Conservation (phyloP, 2,797 vertebrate species). For the Hipposideros larvatus region DNA sequence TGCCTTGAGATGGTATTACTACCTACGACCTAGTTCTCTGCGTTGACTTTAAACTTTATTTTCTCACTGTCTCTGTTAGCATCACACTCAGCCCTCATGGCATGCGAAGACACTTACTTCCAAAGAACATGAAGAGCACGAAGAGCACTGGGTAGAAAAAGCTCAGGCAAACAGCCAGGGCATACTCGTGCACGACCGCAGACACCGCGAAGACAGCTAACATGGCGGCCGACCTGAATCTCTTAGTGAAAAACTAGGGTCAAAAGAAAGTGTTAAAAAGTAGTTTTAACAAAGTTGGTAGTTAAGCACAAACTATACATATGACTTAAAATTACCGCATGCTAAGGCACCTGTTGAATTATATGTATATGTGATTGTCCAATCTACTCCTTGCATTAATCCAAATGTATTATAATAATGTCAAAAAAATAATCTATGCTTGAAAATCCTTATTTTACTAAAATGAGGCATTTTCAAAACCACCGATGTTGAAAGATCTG, state of each 20-base stretch:
- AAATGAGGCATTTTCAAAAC: slow-evolving; percentile 52
- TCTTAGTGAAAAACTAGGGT: slow-evolving; percentile 93
- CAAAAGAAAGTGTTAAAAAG: slow-evolving; percentile 6
- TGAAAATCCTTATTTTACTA: slow-evolving; percentile 15
- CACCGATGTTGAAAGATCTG: background rate
- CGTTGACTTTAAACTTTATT: background rate
- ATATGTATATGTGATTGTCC: background rate
- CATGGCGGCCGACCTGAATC: slow-evolving; percentile 94
- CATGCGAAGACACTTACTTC: slow-evolving; percentile 92
- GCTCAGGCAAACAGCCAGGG: slow-evolving; percentile 93
- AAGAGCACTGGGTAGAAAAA: slow-evolving; percentile 98
- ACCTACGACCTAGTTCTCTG: background rate
- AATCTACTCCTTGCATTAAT: background rate
- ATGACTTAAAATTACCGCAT: background rate
- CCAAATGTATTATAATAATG: slow-evolving; percentile 31
- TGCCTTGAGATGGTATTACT: background rate
- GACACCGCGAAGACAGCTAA: slow-evolving; percentile 95
- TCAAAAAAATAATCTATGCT: background rate
- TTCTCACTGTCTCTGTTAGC: background rate
- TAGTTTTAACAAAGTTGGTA: background rate
- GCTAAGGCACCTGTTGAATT: background rate
- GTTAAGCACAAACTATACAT: background rate
- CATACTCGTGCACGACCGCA: slow-evolving; percentile 95
- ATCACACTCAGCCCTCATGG: background rate
- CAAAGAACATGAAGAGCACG: slow-evolving; percentile 95